Conservation (phyloP, 2,113 vertebrate genomes). For the Danionella cerebrum region DNA sequence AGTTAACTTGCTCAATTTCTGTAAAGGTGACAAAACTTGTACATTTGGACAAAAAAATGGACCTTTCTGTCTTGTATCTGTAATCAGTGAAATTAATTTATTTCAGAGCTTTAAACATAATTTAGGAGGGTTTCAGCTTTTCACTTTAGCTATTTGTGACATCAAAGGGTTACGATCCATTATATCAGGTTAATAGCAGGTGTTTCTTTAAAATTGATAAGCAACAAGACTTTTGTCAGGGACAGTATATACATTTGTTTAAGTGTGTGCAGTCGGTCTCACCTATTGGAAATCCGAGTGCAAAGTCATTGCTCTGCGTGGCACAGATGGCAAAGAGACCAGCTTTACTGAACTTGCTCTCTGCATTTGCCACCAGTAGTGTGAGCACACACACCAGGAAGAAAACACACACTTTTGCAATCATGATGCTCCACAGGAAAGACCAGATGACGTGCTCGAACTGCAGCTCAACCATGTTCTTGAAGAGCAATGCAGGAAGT, state of each 20-base stretch:
- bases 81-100: no score
- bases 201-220: no score
- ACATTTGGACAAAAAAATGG: no score
- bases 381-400: slow-evolving; percentile 81
- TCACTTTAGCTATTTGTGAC: no score
- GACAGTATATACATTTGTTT: background rate
- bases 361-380: slow-evolving; percentile 78
- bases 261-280: slow-evolving; percentile 35
- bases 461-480: slow-evolving; percentile 93
- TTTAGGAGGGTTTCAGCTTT: no score
- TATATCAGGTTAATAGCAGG: no score
- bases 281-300: slow-evolving; percentile 95
- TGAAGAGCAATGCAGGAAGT: slow-evolving; percentile 89
- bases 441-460: slow-evolving; percentile 89
- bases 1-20: no score
- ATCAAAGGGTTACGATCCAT: no score
- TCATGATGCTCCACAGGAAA: slow-evolving; percentile 84
- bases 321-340: slow-evolving; percentile 95
- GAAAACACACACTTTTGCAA: slow-evolving; percentile 91
- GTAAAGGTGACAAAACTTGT: no score
- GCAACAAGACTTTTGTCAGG: no score
- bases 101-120: no score
- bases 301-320: slow-evolving; percentile 98
- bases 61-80: no score
- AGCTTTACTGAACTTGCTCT: slow-evolving; percentile 85